Evolutionary conservation across 2,797 vertebrate species (phyloP), one percentile per base, ranked within the genome.

Genomic region (Selene dorsalis): DNA sequence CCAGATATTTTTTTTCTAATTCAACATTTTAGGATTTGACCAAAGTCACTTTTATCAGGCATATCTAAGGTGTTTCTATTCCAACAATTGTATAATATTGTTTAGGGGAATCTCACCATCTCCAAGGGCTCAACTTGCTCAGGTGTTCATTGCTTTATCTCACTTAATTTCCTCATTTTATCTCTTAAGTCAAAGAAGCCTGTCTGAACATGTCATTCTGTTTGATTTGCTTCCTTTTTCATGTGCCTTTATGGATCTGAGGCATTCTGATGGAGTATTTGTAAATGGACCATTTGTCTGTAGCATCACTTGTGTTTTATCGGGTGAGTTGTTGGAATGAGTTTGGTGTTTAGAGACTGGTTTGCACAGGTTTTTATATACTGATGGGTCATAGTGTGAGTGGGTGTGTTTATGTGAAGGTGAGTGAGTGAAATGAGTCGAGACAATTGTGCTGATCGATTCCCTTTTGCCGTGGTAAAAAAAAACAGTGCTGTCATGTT

Each of bases 281-380:
- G 43, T 67, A 52, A 70, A 66, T 24, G 57, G 64, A 63, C 50
- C n/a, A 7, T 84, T 71, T 66, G 65, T 80, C 64, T 83, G 72
- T 80, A 39, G 61, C 57, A 32, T 70, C 65, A 59, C 39, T 57
- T 77, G 57, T 77, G 47, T 80, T 71, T 72, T 59, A 41, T 58
- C 45, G 72, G 74, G 58, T 11, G 35, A 70, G 43, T 62, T 66
- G 59, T 75, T 62, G 38, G 75, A 84, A 70, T 77, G 62, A 86
- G 53, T 50, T 76, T 55, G 73, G 55, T 74, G 52, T 82, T 82
- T 75, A 59, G 67, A 80, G 78, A 83, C 68, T 70, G 82, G 86
- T 90, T 93, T 91, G 91, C 90, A 93, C 91, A 89, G 77, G 81
- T 87, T 85, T 89, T 83, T 62, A 61, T 80, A 41, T 70, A 52